A percentile compares a stretch with the other conserved stretches of the same genome.
phyloP scores from a whole-genome alignment of 1,140 invertebrate species.

The Temnothorax curvispinosus region DNA sequence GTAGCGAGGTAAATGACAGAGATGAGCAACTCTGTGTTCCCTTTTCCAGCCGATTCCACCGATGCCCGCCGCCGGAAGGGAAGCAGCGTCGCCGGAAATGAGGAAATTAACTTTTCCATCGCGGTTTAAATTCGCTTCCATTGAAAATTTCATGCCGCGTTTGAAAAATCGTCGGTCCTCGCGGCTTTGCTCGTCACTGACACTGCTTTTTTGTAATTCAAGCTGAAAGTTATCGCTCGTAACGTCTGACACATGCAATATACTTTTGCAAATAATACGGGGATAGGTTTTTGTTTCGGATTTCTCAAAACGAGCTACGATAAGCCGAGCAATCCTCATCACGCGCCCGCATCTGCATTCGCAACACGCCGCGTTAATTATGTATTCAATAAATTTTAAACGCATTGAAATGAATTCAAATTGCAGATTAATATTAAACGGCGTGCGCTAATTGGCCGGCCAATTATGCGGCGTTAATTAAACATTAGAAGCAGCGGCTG shows the following conservation, averaged over 20 bases:
- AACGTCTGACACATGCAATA: neutral
- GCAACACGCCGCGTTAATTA: constrained; percentile 79
- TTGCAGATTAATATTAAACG: constrained; percentile 84
- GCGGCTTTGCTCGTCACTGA: neutral
- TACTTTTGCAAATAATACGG: neutral
- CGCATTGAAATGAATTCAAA: constrained; percentile 84
- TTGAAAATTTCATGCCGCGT: constrained; percentile 37
- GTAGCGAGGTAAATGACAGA: constrained; percentile 72
- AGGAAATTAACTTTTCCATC: constrained; percentile 55
- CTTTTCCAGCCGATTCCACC: constrained; percentile 58
- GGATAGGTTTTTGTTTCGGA: too few species aligned
- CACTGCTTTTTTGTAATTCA: neutral
- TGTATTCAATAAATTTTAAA: constrained; percentile 84
- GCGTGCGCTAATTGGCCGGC: constrained; percentile 80
- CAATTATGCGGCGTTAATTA: constrained; percentile 84
- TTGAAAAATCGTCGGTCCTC: neutral
- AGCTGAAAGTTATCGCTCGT: neutral
- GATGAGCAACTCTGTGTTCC: constrained; percentile 61
- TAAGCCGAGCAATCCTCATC: constrained; percentile 28
- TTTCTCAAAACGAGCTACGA: constrained; percentile 5
- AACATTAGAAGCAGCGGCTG: constrained; percentile 77
- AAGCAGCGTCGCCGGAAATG: constrained; percentile 59
- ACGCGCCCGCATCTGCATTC: constrained; percentile 71
- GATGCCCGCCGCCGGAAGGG: constrained; percentile 42
- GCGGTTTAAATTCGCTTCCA: constrained; percentile 34